Evolutionary conservation across 2,797 vertebrate genomes (phyloP).

Genomic region (Delichon dasypus): DNA sequence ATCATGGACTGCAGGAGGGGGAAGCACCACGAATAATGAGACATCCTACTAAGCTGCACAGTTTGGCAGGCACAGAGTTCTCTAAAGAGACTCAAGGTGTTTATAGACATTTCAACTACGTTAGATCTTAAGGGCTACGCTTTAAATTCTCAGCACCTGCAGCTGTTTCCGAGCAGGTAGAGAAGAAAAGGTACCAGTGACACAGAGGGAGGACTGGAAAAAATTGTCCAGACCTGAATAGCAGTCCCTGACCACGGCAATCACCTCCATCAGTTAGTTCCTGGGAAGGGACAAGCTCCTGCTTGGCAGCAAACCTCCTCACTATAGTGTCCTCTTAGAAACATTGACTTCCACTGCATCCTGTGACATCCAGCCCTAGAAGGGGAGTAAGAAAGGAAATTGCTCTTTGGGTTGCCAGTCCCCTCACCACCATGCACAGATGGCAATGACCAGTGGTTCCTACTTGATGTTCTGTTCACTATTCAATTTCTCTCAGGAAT

Average conservation of each 20-base stretch:
- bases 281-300: background rate
- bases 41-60: background rate
- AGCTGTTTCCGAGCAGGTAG: background rate
- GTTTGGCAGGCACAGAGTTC: background rate
- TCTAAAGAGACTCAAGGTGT: slow-evolving; percentile 37
- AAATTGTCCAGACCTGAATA: background rate
- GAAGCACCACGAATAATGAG: background rate
- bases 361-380: background rate
- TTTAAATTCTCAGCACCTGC: background rate
- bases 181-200: background rate
- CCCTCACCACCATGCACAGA: background rate
- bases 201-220: background rate
- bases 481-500: background rate
- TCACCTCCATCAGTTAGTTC: background rate
- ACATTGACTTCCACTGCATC: background rate
- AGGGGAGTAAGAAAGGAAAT: background rate
- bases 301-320: background rate
- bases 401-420: background rate
- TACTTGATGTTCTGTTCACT: background rate
- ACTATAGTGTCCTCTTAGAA: background rate
- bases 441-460: fast-evolving
- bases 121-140: background rate
- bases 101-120: background rate
- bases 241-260: background rate
- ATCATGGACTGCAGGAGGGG: background rate